Conservation (phyloP, 1,140 invertebrate genomes). For the Microplitis mediator region DNA sequence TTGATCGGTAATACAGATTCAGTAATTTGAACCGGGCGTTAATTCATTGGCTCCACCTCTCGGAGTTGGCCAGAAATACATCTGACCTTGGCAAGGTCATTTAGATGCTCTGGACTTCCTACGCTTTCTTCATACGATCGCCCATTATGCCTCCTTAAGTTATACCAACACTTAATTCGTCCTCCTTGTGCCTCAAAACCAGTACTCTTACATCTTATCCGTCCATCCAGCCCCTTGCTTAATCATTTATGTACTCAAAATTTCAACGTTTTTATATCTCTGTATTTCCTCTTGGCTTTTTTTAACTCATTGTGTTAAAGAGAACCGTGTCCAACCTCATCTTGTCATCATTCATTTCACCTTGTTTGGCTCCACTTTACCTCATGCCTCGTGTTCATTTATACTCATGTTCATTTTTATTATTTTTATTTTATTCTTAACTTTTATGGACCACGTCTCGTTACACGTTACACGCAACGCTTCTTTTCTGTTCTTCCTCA, state of each 20-base stretch:
- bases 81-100: constrained; percentile 59
- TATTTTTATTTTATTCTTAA: background rate
- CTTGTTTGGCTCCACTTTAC: constrained; percentile 2
- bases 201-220: too few species aligned
- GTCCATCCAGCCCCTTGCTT: too few species aligned
- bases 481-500: background rate
- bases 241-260: too few species aligned
- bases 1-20: constrained; percentile 43
- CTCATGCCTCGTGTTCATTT: background rate
- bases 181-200: background rate
- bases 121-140: constrained; percentile 37
- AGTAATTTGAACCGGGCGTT: constrained; percentile 15
- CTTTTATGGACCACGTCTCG: background rate
- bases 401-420: background rate
- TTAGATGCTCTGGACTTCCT: constrained; percentile 43
- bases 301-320: background rate
- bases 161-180: constrained; percentile 29
- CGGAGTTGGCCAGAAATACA: constrained; percentile 49
- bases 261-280: too few species aligned
- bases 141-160: constrained; percentile 28
- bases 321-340: constrained; percentile 30
- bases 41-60: constrained; percentile 46
- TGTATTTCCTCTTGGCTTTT: background rate
- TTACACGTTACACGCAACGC: constrained; percentile 15
- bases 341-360: constrained; percentile 27